Evolutionary conservation across 1,140 invertebrate species (phyloP), one percentile per base, ranked within the genome.

Genomic region (Drosophila baimaii): DNA sequence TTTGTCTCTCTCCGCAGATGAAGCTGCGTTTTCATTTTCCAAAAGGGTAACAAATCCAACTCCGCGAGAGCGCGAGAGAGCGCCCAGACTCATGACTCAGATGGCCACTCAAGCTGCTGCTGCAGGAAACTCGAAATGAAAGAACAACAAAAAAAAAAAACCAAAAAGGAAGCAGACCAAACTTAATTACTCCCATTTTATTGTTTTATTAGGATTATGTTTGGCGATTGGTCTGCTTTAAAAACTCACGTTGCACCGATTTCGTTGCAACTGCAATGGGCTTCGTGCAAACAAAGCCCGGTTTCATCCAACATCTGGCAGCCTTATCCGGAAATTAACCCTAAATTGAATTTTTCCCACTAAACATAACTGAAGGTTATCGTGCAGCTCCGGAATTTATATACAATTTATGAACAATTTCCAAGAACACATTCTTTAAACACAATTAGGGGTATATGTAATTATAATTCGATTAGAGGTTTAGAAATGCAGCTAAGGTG

Each of bases 1-100:
- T 6, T 8, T 15, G 21, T 10, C 27, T 31, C n/a, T 23, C 31
- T 61, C 9, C 19, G 15, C 29, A 25, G 12, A 10, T 59, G 58
- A 61, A 61, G 58, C 58, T 61, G 58, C 27, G 58, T 54, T 51
- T 51, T 33, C 47, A 54, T 23, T 54, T 27, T 51, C 19, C 44
- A 51, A 59, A 59, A 59, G 43, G 58, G 43, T 61, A 61, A 51
- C 29, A 61, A 51, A 35, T 54, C 31, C 31, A 54, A 35, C 51
- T 54, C 51, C 51, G 27, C 12, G 21, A 61, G 46, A 61, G n/a
- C 23, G n/a, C 4, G 58, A 13, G 29, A 59, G 57, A 31, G 39
- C 19, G 27, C 27, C 49, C 31, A 35, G 17, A 54, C 51, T 35
- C 19, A 54, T 61, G 58, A 51, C 19, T 61, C 58, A 61, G 58